phyloP scores from a whole-genome alignment of 2,888 invertebrate genomes.

The Mantis religiosa region DNA sequence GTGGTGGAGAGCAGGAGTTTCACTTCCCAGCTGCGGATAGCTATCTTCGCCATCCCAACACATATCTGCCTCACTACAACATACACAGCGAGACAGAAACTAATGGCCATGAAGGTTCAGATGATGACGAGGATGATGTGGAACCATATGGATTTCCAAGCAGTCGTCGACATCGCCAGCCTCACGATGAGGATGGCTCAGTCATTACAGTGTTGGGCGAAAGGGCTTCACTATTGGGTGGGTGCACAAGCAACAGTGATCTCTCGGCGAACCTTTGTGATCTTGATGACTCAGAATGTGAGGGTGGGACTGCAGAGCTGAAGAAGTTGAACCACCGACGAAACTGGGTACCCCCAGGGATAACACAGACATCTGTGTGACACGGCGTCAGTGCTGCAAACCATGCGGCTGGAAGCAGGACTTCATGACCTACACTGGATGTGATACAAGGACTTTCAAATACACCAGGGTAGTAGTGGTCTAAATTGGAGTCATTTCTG shows the following conservation, averaged over 20 bases:
- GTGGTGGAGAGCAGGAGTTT: slow-evolving; percentile 44
- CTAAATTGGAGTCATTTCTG: background rate
- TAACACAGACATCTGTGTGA: slow-evolving; percentile 48
- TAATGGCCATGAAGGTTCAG: slow-evolving; percentile 33
- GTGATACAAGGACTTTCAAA: background rate
- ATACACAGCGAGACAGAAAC: slow-evolving; percentile 39
- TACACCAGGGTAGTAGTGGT: background rate
- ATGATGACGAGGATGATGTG: slow-evolving; percentile 40
- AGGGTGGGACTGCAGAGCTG: slow-evolving; percentile 45
- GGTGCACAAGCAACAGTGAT: slow-evolving; percentile 74
- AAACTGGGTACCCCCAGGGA: slow-evolving; percentile 43
- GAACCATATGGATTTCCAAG: slow-evolving; percentile 52
- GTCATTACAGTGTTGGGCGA: slow-evolving; percentile 50
- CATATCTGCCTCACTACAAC: slow-evolving; percentile 69
- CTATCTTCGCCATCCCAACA: slow-evolving; percentile 78
- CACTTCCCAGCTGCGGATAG: slow-evolving; percentile 56
- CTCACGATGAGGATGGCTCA: slow-evolving; percentile 37
- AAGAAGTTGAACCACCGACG: slow-evolving; percentile 41
- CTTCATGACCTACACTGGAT: background rate
- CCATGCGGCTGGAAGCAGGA: background rate
- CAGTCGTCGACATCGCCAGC: slow-evolving; percentile 44
- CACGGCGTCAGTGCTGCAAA: slow-evolving; percentile 26
- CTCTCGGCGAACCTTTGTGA: slow-evolving; percentile 85
- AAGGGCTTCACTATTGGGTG: slow-evolving; percentile 69
- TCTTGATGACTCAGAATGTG: slow-evolving; percentile 79